A percentile compares a stretch with the other conserved stretches of the same genome.
Conservation (phyloP, 2,888 invertebrate species). For the Heliconius ismenius region DNA sequence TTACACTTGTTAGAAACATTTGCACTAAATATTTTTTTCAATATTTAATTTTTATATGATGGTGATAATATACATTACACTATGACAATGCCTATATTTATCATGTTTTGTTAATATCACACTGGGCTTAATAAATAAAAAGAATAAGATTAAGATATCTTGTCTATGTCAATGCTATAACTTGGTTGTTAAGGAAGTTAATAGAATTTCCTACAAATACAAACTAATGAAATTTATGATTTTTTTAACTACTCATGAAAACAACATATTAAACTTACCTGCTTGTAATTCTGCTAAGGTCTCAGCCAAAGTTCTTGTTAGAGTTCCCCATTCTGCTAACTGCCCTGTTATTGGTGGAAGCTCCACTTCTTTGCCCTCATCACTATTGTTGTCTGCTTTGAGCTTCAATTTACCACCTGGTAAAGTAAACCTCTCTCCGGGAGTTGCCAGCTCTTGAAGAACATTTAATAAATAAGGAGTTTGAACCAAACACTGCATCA, state of each 20-base stretch:
- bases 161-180: neutral
- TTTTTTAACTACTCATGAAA: neutral
- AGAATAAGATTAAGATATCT: neutral
- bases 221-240: neutral
- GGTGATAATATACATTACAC: neutral
- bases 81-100: neutral
- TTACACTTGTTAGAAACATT: neutral
- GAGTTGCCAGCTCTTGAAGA: constrained; percentile 85
- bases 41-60: neutral
- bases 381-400: constrained; percentile 63
- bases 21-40: neutral
- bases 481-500: constrained; percentile 94
- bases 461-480: constrained; percentile 89
- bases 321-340: constrained; percentile 85
- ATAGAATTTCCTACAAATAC: neutral
- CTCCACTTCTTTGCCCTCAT: constrained; percentile 78
- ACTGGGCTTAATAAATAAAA: neutral
- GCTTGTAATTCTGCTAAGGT: constrained; percentile 86
- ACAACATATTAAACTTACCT: constrained; percentile 52
- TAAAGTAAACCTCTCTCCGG: constrained; percentile 86
- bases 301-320: constrained; percentile 86
- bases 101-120: neutral
- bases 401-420: constrained; percentile 87
- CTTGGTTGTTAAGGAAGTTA: neutral
- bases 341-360: constrained; percentile 85